Percentiles rank a stretch among this genome's conserved stretches.
These are phyloP conservation scores for Tragelaphus imberbis DNA, from an alignment of 2,113 vertebrate genomes.

Conservation along the genomic window DNA sequence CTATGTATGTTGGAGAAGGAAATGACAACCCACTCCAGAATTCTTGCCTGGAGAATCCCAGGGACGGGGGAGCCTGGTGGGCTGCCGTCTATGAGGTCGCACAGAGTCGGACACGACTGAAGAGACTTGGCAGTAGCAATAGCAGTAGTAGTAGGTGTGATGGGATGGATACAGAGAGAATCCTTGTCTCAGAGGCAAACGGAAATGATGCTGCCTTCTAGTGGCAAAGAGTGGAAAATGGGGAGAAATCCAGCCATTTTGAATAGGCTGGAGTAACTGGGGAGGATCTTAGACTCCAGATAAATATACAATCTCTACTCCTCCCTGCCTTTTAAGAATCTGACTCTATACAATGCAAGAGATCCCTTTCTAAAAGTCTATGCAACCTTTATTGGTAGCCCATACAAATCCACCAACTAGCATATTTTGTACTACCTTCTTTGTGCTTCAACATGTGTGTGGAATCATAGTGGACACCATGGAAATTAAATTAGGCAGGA, in stretches of 20 bases:
- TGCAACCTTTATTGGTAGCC: background rate
- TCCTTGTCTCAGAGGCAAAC: background rate
- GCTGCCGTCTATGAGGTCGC: too few species aligned
- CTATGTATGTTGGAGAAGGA: background rate
- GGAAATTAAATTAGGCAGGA: background rate
- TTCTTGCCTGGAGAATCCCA: too few species aligned
- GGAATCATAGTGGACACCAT: background rate
- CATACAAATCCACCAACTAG: background rate
- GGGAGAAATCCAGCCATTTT: background rate
- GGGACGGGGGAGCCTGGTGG: too few species aligned
- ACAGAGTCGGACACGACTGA: too few species aligned
- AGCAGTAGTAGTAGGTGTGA: background rate
- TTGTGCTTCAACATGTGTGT: background rate
- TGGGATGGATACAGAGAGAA: background rate
- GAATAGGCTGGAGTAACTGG: background rate
- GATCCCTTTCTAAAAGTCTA: background rate
- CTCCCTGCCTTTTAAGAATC: background rate
- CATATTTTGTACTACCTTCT: background rate
- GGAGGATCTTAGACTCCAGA: background rate
- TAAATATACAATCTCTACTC: background rate
- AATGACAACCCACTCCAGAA: too few species aligned
- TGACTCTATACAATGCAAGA: background rate
- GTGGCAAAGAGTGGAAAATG: background rate
- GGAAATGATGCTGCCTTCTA: constrained; percentile 37
- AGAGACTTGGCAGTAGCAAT: too few species aligned